phyloP scores from a whole-genome alignment of 2,113 vertebrate genomes.

The Otis tarda region DNA sequence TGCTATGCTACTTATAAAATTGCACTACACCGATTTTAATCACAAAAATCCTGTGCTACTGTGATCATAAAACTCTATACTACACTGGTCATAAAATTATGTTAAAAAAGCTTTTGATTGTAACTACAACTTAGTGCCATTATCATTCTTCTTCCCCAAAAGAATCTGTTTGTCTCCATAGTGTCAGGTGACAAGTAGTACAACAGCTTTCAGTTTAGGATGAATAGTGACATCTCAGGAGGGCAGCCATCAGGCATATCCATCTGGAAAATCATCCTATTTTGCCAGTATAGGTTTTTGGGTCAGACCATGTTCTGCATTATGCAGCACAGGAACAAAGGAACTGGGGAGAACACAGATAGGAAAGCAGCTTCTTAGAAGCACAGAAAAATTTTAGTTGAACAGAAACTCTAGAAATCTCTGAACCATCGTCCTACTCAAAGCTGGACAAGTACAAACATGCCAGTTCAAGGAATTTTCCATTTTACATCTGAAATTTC shows the following conservation, averaged over 20 bases:
- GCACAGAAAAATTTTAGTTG: not conserved
- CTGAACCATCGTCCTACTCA: not conserved
- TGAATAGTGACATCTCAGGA: conserved; percentile 48
- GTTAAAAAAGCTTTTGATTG: not conserved
- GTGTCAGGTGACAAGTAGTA: not conserved
- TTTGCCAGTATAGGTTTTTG: not conserved
- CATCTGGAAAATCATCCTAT: not conserved
- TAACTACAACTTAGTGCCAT: not conserved
- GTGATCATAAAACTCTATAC: not conserved
- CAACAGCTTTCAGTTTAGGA: conserved; percentile 34
- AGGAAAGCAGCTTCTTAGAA: not conserved
- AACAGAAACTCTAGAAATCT: not conserved
- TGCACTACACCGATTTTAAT: not conserved
- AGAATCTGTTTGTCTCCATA: not conserved
- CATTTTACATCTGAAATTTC: not conserved
- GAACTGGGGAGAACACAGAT: not conserved
- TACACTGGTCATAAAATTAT: not conserved
- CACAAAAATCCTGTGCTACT: not conserved
- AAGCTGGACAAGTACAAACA: not conserved
- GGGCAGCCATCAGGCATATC: not conserved
- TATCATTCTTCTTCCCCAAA: not conserved
- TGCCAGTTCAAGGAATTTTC: not conserved
- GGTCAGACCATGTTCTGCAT: not conserved
- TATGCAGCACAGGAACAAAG: not conserved
- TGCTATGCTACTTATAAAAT: not conserved